Base-by-base conservation (phyloP, 2,888 invertebrate species). In the Acleris laterana region DNA sequence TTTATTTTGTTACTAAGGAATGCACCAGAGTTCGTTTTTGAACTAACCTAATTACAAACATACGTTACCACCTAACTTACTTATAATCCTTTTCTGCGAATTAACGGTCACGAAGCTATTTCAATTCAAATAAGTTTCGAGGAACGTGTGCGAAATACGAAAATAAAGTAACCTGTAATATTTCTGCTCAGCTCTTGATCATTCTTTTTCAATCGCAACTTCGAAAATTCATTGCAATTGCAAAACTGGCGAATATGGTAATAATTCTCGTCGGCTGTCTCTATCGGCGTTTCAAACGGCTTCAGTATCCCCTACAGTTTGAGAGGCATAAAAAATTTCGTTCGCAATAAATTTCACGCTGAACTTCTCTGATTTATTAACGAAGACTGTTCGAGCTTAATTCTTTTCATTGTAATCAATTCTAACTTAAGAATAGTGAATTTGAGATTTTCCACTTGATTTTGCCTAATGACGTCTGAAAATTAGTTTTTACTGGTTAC, bases 171-270 rank as follows among this genome's bases (percentile, higher is more conserved):
- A 20, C 32, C 17, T 32, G 32, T 19, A 11, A 38, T 19, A 28
- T 13, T 52, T 25, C 38, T 32, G 13, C 58, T 4, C 3, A 19
- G 20, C 19, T 58, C 58, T 52, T 16, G 28, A 48, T 61, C 61
- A 52, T 61, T 42, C 25, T 38, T 61, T 52, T 42, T 44, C 55
- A 53, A 62, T 55, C 48, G 48, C 38, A 56, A 56, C 53, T 42
- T 49, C 38, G 20, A 32, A 28, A 63, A 57, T 51, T 57, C 63
- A 63, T 61, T 52, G 61, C 52, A 52, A 61, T 63, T 63, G 57
- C 57, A 57, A 63, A 63, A 28, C 57, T 51, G 11, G 51, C 57
- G 51, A 58, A 63, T 63, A 63, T 58, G 63, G 63, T 58, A 63
- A 63, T 63, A 63, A 58, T 51, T 63, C 44, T 63, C 17, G 16